Percentiles rank a stretch among this genome's conserved stretches.
Evolutionary conservation across 2,113 vertebrate genomes (phyloP).

Genomic region (Pandion haliaetus): DNA sequence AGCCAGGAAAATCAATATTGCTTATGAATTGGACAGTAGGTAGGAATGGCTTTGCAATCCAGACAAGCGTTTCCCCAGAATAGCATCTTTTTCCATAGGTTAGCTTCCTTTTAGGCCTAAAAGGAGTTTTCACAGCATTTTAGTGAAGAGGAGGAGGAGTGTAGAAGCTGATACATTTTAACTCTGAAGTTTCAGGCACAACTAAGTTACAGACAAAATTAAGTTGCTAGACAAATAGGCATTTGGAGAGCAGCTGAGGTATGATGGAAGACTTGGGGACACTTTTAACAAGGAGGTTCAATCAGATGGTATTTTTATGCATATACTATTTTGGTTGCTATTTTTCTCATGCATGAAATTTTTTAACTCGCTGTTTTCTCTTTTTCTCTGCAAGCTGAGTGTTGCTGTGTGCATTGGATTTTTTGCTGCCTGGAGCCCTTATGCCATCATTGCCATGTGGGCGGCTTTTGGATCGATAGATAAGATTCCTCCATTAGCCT

Average conservation of each 20-base stretch:
- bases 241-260: neutral
- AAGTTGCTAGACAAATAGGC: rapidly evolving
- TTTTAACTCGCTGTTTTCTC: neutral
- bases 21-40: neutral
- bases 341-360: neutral
- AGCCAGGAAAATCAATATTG: neutral
- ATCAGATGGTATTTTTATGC: neutral
- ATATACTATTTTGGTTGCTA: neutral
- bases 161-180: neutral
- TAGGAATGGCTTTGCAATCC: neutral
- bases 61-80: neutral
- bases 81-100: neutral
- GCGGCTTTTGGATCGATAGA: slow-evolving; percentile 75
- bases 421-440: slow-evolving; percentile 79
- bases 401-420: slow-evolving; percentile 77
- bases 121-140: neutral
- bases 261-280: neutral
- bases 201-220: neutral
- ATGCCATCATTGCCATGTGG: slow-evolving; percentile 79
- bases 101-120: neutral
- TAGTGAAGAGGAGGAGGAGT: neutral
- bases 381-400: slow-evolving; percentile 64
- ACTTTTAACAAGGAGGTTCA: neutral
- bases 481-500: slow-evolving; percentile 74
- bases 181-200: neutral